Evolutionary conservation across 2,888 invertebrate species (phyloP).

Genomic region (Ecliptopera silaceata): DNA sequence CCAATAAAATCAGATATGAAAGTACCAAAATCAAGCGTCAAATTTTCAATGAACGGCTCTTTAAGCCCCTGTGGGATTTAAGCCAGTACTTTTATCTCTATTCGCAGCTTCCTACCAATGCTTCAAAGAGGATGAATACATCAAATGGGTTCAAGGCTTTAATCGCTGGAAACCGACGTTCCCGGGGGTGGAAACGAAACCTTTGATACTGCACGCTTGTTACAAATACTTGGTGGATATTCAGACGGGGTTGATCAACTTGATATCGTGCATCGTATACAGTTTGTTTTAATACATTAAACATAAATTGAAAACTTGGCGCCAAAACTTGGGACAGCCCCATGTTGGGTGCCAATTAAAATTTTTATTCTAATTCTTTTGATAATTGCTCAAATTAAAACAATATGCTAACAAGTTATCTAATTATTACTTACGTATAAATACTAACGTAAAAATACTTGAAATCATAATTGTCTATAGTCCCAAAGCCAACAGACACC

Average conservation of each 20-base stretch:
- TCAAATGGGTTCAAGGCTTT: constrained; percentile 65
- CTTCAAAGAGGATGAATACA: constrained; percentile 62
- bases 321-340: not conserved
- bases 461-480: too few species aligned
- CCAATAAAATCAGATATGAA: constrained; percentile 19
- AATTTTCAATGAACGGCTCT: constrained; percentile 47
- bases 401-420: too few species aligned
- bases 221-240: constrained; percentile 19
- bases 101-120: constrained; percentile 38
- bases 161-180: constrained; percentile 64
- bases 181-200: constrained; percentile 44
- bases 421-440: too few species aligned
- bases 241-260: constrained; percentile 3
- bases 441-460: too few species aligned
- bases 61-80: constrained; percentile 49
- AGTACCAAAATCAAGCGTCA: constrained; percentile 45
- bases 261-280: not conserved
- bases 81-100: constrained; percentile 53
- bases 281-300: constrained; percentile 1
- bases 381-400: too few species aligned
- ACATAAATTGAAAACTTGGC: not conserved
- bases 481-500: not conserved
- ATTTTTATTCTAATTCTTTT: not conserved
- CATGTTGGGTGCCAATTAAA: constrained; percentile 1
- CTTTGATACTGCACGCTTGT: constrained; percentile 54